Percentiles rank a stretch among this genome's conserved stretches.
phyloP scores from a whole-genome alignment of 2,888 invertebrate species.

The Lordiphosa fenestrarum region DNA sequence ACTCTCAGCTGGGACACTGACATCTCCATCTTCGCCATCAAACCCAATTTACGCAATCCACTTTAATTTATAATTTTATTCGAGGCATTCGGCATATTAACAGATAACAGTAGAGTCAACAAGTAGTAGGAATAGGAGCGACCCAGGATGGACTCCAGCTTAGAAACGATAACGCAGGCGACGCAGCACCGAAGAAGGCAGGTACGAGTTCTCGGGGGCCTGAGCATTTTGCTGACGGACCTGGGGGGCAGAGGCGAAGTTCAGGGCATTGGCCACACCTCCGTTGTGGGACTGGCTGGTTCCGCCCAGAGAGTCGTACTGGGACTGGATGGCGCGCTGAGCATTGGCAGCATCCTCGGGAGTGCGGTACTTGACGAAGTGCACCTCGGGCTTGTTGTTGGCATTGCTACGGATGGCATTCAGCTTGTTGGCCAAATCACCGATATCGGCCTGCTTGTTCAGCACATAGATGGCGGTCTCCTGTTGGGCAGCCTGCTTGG shows the following conservation, averaged over 20 bases:
- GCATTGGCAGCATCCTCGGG: conserved; percentile 76
- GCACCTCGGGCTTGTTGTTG: conserved; percentile 78
- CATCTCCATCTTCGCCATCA: conserved; percentile 10
- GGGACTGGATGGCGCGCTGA: conserved; percentile 73
- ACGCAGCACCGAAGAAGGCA: conserved; percentile 69
- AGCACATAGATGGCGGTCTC: conserved; percentile 79
- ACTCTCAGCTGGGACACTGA: conserved; percentile 11
- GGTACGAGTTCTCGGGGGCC: conserved; percentile 62
- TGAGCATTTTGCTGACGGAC: conserved; percentile 47
- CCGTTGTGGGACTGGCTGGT: conserved; percentile 60
- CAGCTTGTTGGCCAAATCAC: conserved; percentile 66
- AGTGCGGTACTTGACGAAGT: conserved; percentile 78
- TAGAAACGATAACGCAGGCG: conserved; percentile 66
- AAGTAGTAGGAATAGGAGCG: conserved; percentile 16
- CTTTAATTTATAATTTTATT: conserved; percentile 55
- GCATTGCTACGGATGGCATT: conserved; percentile 58
- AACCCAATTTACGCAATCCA: conserved; percentile 3
- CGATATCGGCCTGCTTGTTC: conserved; percentile 72
- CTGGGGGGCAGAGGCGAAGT: conserved; percentile 65
- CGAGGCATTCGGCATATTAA: conserved; percentile 48
- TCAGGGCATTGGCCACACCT: conserved; percentile 69
- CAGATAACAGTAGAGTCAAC: conserved; percentile 58
- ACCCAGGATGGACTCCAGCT: conserved; percentile 7
- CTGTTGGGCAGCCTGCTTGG: conserved; percentile 76
- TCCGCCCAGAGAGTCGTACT: conserved; percentile 73